These are phyloP conservation scores for Caerostris darwini DNA, from an alignment of 1,140 invertebrate genomes.

Conservation along the genomic window DNA sequence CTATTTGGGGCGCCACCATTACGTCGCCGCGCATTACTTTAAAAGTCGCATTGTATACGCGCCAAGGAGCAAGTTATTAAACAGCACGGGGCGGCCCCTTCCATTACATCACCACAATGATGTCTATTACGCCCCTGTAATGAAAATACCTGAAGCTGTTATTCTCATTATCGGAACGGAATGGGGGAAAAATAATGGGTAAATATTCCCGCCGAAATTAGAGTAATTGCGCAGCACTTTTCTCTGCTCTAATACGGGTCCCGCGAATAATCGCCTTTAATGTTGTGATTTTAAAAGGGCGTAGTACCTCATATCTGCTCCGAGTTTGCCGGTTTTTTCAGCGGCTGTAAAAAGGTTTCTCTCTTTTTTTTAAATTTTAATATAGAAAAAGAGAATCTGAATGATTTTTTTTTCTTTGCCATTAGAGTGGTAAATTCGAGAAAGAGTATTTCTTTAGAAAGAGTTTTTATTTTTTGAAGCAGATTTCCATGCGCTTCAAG, in stretches of 20 bases:
- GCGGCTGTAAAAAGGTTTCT: not conserved
- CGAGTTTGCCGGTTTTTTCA: not conserved
- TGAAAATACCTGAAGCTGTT: constrained; percentile 51
- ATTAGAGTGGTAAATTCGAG: not conserved
- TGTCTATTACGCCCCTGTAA: constrained; percentile 52
- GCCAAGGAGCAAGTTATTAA: constrained; percentile 57
- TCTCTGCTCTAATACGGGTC: constrained; percentile 8
- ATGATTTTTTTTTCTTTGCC: too few species aligned
- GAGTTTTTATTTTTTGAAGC: not conserved
- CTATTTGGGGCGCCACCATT: constrained; percentile 30
- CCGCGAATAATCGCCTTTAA: constrained; percentile 12
- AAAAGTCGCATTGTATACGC: constrained; percentile 53
- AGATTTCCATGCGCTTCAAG: not conserved
- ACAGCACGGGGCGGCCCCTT: constrained; percentile 17
- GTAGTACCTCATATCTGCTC: not conserved
- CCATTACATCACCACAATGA: constrained; percentile 60
- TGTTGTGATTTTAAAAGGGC: constrained; percentile 12
- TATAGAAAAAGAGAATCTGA: too few species aligned
- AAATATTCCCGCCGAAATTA: constrained; percentile 60
- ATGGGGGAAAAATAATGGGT: not conserved
- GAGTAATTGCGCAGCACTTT: constrained; percentile 10
- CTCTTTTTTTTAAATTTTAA: too few species aligned
- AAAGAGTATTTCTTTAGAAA: too few species aligned
- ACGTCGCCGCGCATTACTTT: constrained; percentile 38
- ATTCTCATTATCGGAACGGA: constrained; percentile 57